These are phyloP conservation scores for Tetragonula clypearis DNA, from an alignment of 1,140 invertebrate species.

Conservation along the genomic window DNA sequence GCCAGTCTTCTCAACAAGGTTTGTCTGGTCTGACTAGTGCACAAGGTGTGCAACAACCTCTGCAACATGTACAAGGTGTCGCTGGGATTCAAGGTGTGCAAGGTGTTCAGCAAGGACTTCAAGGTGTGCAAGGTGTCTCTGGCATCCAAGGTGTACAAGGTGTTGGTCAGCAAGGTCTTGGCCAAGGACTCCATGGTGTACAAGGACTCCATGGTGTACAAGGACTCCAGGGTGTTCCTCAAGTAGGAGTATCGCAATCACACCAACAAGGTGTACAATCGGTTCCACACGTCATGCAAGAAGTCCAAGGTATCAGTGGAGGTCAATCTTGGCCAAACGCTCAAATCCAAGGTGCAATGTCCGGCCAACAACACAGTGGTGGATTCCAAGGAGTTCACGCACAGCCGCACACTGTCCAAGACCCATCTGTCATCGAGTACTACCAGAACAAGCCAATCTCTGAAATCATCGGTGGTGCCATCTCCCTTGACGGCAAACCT, in stretches of 20 bases:
- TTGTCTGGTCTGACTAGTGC: background rate
- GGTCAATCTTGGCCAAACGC: background rate
- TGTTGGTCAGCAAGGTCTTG: background rate
- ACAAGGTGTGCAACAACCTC: slow-evolving; percentile 11
- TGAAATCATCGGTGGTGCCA: slow-evolving; percentile 73
- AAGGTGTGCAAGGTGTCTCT: background rate
- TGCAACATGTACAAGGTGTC: background rate
- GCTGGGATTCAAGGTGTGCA: background rate
- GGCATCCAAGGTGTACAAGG: background rate
- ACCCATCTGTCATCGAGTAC: slow-evolving; percentile 64
- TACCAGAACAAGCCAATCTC: slow-evolving; percentile 71
- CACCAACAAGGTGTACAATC: slow-evolving; percentile 25
- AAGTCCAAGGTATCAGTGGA: background rate
- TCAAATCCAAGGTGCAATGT: slow-evolving; percentile 38
- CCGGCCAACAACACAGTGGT: slow-evolving; percentile 67
- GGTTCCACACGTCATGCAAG: background rate
- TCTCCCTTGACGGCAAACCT: slow-evolving; percentile 78
- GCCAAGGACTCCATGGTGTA: background rate
- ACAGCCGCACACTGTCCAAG: slow-evolving; percentile 58
- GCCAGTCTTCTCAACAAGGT: slow-evolving; percentile 5
- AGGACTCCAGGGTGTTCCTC: no score
- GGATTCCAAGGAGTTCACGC: slow-evolving; percentile 61
- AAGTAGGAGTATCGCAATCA: background rate
- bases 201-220: background rate
- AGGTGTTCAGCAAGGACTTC: background rate